Evolutionary conservation across 2,113 vertebrate species (phyloP).

Genomic region (Noturus placidus): DNA sequence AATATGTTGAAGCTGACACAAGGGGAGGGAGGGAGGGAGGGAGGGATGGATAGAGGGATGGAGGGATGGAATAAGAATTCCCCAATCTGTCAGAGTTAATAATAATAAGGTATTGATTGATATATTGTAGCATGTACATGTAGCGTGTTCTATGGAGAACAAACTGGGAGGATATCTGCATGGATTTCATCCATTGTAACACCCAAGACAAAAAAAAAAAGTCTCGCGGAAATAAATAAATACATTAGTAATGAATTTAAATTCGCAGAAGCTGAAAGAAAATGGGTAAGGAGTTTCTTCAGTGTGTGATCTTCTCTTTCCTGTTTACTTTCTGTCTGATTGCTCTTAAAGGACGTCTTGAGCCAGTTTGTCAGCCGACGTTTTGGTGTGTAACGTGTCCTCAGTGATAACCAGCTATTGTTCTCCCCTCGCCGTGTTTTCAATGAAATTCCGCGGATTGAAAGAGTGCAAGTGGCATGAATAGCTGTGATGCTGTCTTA

Average conservation of each 20-base stretch:
- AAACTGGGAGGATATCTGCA: background rate
- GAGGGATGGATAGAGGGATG: too few relatives aligned
- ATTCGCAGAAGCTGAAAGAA: background rate
- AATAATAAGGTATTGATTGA: background rate
- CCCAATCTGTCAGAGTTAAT: background rate
- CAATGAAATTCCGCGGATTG: conserved; percentile 38
- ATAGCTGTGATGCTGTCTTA: conserved; percentile 33
- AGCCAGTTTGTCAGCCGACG: background rate
- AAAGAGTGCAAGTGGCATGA: conserved; percentile 36
- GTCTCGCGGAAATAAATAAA: too few relatives aligned
- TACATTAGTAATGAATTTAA: too few relatives aligned
- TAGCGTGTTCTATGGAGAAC: background rate
- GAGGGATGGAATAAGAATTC: background rate
- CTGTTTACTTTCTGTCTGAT: background rate
- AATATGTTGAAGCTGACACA: background rate
- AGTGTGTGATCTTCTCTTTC: background rate
- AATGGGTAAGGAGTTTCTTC: too few relatives aligned
- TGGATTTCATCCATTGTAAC: background rate
- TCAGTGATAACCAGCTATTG: conserved; percentile 29
- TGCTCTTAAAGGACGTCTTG: background rate
- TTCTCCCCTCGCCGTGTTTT: conserved; percentile 20
- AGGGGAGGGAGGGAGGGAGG: too few relatives aligned
- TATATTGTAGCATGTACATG: background rate
- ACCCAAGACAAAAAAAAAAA: background rate
- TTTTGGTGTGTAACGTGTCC: background rate